Conservation (phyloP, 2,888 invertebrate genomes). For the Cataglyphis altisquamis region DNA sequence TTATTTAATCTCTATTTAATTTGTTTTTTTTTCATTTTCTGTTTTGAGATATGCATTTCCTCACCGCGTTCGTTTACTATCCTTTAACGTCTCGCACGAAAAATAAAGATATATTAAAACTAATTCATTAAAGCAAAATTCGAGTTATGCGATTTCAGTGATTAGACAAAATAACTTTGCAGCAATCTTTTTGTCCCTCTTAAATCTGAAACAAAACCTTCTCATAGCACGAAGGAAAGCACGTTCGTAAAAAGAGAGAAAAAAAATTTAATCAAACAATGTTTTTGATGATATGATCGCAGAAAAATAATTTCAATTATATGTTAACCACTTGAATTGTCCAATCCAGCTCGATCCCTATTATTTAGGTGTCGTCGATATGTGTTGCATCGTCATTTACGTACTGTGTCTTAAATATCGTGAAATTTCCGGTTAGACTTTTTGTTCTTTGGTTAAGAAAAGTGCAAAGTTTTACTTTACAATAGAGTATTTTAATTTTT, state of each 20-base stretch:
- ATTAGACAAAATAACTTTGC: not conserved
- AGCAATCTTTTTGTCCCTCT: not conserved
- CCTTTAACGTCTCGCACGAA: constrained; percentile 24
- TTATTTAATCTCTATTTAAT: constrained; percentile 49
- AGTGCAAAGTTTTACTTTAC: constrained; percentile 31
- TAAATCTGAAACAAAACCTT: constrained; percentile 38
- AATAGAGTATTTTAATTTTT: not conserved
- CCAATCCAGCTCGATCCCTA: constrained; percentile 69
- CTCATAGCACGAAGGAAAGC: constrained; percentile 56
- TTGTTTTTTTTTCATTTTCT: constrained; percentile 41
- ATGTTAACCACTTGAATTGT: constrained; percentile 64
- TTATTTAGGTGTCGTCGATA: constrained; percentile 66
- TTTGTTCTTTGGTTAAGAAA: constrained; percentile 41
- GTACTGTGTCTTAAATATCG: constrained; percentile 82
- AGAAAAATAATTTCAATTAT: constrained; percentile 46
- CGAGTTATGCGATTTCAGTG: constrained; percentile 2
- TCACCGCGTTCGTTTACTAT: constrained; percentile 28
- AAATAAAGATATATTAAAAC: constrained; percentile 11
- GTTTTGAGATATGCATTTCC: constrained; percentile 35
- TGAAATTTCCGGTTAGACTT: constrained; percentile 56
- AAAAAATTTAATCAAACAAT: constrained; percentile 53
- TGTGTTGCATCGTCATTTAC: constrained; percentile 82
- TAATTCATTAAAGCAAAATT: constrained; percentile 24
- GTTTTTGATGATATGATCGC: constrained; percentile 58
- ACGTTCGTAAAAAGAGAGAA: constrained; percentile 20